phyloP scores from a whole-genome alignment of 2,113 vertebrate genomes.

The Mobula birostris region DNA sequence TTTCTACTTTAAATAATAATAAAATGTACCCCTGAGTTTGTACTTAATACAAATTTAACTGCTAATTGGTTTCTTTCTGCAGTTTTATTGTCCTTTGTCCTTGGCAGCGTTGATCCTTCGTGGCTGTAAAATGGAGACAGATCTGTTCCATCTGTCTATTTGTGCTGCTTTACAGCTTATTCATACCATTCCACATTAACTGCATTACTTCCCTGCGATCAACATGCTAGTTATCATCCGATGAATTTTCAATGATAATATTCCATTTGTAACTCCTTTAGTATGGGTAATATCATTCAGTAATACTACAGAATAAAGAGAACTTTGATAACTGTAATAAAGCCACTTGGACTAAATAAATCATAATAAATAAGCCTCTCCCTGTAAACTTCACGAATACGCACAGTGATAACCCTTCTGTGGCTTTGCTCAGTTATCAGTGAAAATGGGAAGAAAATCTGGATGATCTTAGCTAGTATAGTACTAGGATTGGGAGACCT shows the following conservation, averaged over 20 bases:
- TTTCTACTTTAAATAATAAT: constrained; percentile 2
- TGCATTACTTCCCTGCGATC: not conserved
- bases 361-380: not conserved
- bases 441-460: not conserved
- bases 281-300: not conserved
- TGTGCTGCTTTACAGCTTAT: not conserved
- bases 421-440: not conserved
- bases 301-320: not conserved
- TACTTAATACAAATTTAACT: constrained; percentile 9
- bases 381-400: not conserved
- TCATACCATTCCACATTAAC: not conserved
- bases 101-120: not conserved
- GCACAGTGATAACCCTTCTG: not conserved
- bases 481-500: not conserved
- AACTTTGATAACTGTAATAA: not conserved
- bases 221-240: not conserved
- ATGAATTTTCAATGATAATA: not conserved
- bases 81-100: not conserved
- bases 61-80: constrained; percentile 6
- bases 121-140: constrained; percentile 6
- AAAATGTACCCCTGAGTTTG: not conserved
- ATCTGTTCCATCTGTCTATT: constrained; percentile 31
- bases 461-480: not conserved
- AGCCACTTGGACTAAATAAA: not conserved
- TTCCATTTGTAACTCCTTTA: not conserved